phyloP scores from a whole-genome alignment of 2,797 vertebrate genomes.

The Sarcoramphus papa region DNA sequence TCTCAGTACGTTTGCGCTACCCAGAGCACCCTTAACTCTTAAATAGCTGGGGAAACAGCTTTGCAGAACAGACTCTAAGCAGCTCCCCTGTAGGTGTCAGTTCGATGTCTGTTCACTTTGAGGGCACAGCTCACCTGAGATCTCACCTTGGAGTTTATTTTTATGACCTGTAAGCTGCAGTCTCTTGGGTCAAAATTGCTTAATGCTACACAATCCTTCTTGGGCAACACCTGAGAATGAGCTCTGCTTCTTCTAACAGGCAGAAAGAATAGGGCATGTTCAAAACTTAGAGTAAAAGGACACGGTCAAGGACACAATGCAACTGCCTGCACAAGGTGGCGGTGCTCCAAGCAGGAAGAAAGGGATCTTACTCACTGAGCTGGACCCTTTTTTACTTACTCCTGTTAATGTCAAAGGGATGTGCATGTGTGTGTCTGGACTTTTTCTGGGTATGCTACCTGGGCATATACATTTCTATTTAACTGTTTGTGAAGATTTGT shows the following conservation, averaged over 20 bases:
- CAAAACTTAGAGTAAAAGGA: neutral
- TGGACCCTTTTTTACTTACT: neutral
- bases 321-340: neutral
- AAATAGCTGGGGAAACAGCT: neutral
- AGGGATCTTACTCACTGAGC: neutral
- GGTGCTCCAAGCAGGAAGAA: neutral
- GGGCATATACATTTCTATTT: neutral
- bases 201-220: neutral
- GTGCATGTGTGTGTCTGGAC: neutral
- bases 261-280: neutral
- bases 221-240: neutral
- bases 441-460: neutral
- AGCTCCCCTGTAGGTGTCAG: neutral
- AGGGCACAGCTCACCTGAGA: neutral
- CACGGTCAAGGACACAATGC: rapidly evolving
- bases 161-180: neutral
- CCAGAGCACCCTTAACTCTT: neutral
- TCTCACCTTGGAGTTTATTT: neutral
- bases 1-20: neutral
- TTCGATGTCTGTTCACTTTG: rapidly evolving
- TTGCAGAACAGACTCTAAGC: neutral
- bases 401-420: neutral
- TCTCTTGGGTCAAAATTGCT: neutral
- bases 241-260: neutral
- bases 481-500: neutral